phyloP scores from a whole-genome alignment of 2,113 vertebrate species.

The Ammodytes marinus region DNA sequence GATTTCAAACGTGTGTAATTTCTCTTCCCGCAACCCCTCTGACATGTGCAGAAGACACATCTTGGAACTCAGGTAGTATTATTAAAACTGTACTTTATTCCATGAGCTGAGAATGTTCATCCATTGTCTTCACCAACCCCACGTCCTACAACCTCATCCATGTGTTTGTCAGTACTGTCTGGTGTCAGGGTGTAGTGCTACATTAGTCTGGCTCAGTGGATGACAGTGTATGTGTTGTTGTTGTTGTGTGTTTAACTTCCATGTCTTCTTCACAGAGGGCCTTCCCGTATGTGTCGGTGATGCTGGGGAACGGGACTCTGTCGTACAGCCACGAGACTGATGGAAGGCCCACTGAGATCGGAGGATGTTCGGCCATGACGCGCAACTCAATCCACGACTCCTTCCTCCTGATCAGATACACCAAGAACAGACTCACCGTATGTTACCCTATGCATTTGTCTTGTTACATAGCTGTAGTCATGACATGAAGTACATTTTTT shows the following conservation, averaged over 20 bases:
- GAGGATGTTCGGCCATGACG: slow-evolving; percentile 90
- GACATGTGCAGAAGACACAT: slow-evolving; percentile 84
- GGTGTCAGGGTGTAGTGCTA: background rate
- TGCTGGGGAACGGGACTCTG: slow-evolving; percentile 95
- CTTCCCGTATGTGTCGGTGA: slow-evolving; percentile 93
- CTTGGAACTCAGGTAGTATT: slow-evolving; percentile 87
- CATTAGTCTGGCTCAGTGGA: background rate
- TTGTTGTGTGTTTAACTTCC: background rate
- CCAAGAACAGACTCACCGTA: slow-evolving; percentile 91
- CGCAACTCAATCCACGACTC: slow-evolving; percentile 92
- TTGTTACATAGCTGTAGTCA: background rate
- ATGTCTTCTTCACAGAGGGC: slow-evolving; percentile 80
- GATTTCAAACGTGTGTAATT: background rate
- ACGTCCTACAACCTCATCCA: background rate
- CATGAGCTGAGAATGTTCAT: background rate
- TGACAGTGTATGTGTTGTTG: background rate
- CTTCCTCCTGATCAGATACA: slow-evolving; percentile 93
- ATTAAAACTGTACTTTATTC: background rate
- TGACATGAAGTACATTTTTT: too few species aligned
- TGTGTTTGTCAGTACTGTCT: background rate
- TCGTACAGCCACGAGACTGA: slow-evolving; percentile 92
- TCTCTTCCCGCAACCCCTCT: slow-evolving; percentile 17
- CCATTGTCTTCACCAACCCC: background rate
- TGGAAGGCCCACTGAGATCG: slow-evolving; percentile 90
- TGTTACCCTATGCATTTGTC: slow-evolving; percentile 29